phyloP scores from a whole-genome alignment of 2,888 invertebrate species.

The Macaria liturata region DNA sequence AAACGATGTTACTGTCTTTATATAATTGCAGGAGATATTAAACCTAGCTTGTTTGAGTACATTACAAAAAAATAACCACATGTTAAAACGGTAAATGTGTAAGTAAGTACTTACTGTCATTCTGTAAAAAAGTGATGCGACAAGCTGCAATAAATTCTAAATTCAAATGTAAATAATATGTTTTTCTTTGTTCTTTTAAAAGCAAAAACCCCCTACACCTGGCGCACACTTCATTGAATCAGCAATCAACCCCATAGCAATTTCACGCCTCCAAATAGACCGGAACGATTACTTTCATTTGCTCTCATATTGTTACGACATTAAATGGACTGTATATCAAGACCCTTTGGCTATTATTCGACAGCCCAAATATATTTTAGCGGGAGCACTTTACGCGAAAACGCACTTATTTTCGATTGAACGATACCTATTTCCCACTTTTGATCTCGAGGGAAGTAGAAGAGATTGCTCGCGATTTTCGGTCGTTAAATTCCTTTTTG shows the following conservation, averaged over 20 bases:
- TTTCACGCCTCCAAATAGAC: conserved; percentile 39
- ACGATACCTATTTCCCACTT: conserved; percentile 13
- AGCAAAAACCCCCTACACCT: conserved; percentile 3
- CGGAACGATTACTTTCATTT: conserved; percentile 54
- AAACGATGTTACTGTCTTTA: too few species aligned
- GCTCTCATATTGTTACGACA: conserved; percentile 42
- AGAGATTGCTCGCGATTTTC: conserved; percentile 8
- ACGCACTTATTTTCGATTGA: conserved; percentile 30
- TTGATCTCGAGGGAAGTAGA: conserved; percentile 4
- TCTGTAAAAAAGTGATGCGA: too few species aligned
- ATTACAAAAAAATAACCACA: too few species aligned
- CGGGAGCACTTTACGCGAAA: conserved; percentile 30
- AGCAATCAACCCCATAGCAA: conserved; percentile 30
- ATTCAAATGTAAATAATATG: too few species aligned
- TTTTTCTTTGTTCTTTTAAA: too few species aligned
- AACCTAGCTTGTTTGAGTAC: too few species aligned
- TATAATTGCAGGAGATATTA: too few species aligned
- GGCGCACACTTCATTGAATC: conserved; percentile 19
- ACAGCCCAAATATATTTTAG: conserved; percentile 30
- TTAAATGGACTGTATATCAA: conserved; percentile 57
- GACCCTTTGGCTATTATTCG: conserved; percentile 50
- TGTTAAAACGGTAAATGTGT: too few species aligned
- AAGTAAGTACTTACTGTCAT: too few species aligned
- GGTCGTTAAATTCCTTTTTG: not conserved
- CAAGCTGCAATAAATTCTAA: too few species aligned